phyloP scores from a whole-genome alignment of 2,888 invertebrate genomes.

The Ophraella communa region DNA sequence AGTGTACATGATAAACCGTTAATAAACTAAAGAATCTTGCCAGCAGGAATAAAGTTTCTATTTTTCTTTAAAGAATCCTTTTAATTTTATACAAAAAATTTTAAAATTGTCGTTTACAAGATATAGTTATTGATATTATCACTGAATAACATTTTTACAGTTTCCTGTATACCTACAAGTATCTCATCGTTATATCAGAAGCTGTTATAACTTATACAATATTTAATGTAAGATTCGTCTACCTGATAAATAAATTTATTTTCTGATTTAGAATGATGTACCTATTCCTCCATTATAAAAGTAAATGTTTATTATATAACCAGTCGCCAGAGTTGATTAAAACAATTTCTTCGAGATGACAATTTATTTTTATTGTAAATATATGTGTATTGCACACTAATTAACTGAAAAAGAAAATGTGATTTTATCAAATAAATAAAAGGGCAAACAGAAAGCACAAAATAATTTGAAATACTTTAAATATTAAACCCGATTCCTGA shows the following conservation, averaged over 20 bases:
- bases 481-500: too few species aligned
- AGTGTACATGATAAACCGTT: not conserved
- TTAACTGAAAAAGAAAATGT: too few species aligned
- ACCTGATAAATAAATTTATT: constrained; percentile 10
- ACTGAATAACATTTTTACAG: not conserved
- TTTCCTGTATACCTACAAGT: not conserved
- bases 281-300: not conserved
- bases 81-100: not conserved
- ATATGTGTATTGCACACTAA: too few species aligned
- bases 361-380: too few species aligned
- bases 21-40: not conserved
- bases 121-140: not conserved
- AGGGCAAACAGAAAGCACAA: too few species aligned
- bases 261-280: constrained; percentile 17
- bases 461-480: too few species aligned
- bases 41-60: not conserved
- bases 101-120: not conserved
- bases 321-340: constrained; percentile 1
- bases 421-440: too few species aligned
- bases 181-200: not conserved
- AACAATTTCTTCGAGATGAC: too few species aligned
- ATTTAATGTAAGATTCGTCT: constrained; percentile 3
- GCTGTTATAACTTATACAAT: constrained; percentile 6
- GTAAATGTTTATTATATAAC: constrained; percentile 2
- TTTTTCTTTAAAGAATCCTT: not conserved